These are phyloP conservation scores for Caranx ignobilis DNA, from an alignment of 2,113 vertebrate genomes.

Conservation along the genomic window DNA sequence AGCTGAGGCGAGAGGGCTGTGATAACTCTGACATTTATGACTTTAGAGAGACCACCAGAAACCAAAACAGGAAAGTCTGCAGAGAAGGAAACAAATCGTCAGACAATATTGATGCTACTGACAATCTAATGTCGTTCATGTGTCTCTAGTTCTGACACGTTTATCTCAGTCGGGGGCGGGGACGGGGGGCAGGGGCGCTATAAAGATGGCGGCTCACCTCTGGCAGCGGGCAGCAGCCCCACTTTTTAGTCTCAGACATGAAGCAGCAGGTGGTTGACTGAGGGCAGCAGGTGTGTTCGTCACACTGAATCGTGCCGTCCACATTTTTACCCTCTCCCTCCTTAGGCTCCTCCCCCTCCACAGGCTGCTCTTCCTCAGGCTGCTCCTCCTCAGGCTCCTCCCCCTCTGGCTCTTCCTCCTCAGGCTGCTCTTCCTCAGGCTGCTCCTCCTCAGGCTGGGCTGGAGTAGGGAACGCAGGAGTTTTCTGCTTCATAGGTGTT, in stretches of 20 bases:
- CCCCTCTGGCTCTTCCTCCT: background rate
- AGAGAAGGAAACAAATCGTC: background rate
- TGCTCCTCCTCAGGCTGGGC: background rate
- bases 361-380: background rate
- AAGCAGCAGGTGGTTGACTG: constrained; percentile 77
- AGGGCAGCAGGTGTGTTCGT: constrained; percentile 71
- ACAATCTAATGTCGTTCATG: background rate
- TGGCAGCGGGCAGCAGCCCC: constrained; percentile 79
- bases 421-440: background rate
- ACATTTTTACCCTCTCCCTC: background rate
- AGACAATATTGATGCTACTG: background rate
- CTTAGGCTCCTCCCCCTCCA: background rate
- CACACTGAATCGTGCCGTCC: constrained; percentile 62
- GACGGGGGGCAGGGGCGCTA: background rate
- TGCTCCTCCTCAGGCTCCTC: background rate
- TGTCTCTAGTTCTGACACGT: no score
- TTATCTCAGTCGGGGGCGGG: background rate
- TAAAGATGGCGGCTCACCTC: constrained; percentile 56
- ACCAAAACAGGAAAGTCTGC: no score
- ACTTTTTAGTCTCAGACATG: constrained; percentile 39
- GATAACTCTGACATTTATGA: background rate
- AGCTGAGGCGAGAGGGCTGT: no score
- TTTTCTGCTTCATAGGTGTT: constrained; percentile 42
- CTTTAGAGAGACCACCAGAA: no score
- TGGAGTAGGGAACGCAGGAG: background rate